Evolutionary conservation across 1,140 invertebrate genomes (phyloP).

Genomic region (Nylanderia fulva): DNA sequence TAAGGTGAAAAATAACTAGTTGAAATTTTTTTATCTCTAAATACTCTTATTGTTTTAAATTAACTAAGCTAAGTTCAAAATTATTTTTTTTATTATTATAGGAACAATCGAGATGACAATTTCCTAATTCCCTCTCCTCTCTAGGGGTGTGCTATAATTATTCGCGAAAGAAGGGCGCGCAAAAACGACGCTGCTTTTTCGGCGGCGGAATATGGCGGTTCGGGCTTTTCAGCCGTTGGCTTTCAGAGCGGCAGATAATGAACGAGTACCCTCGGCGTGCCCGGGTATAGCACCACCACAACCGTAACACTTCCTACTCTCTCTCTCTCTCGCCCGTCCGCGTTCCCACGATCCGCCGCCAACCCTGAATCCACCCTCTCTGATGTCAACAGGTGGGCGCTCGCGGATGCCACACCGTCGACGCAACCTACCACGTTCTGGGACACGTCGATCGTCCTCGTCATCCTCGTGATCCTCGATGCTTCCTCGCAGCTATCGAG

Average conservation of each 20-base stretch:
- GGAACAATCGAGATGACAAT: not conserved
- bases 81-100: too few relatives aligned
- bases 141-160: conserved; percentile 16
- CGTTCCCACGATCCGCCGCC: conserved; percentile 27
- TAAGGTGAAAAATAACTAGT: too few relatives aligned
- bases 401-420: conserved; percentile 70
- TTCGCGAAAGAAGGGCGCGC: not conserved
- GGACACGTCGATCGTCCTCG: conserved; percentile 68
- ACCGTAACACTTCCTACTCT: conserved; percentile 58
- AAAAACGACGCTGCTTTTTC: conserved; percentile 66
- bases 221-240: conserved; percentile 69
- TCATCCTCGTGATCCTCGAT: conserved; percentile 42
- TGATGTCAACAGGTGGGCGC: conserved; percentile 74
- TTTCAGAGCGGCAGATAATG: conserved; percentile 74
- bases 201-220: conserved; percentile 66
- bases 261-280: conserved; percentile 71
- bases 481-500: conserved; percentile 24
- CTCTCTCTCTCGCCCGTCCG: not conserved
- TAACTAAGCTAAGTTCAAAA: too few relatives aligned
- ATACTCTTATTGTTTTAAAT: too few relatives aligned
- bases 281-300: conserved; percentile 43
- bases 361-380: conserved; percentile 53
- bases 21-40: too few relatives aligned
- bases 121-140: not conserved
- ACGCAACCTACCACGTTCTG: conserved; percentile 66